These are phyloP conservation scores for Morinoia aosen DNA, from an alignment of 2,888 invertebrate genomes.

Conservation along the genomic window DNA sequence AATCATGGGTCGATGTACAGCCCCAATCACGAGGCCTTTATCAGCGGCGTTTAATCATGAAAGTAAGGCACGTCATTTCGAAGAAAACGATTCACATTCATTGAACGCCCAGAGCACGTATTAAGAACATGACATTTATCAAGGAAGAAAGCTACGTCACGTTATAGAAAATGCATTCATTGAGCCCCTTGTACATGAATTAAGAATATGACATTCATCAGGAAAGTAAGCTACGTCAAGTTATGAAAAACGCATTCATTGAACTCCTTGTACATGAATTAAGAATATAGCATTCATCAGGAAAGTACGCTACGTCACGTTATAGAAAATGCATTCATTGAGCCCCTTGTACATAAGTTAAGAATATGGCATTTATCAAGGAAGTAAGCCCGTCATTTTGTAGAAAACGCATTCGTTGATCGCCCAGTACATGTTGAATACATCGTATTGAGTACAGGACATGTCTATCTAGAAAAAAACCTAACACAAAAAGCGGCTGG, in stretches of 20 bases:
- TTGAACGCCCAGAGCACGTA: too few species aligned
- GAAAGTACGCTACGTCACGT: not conserved
- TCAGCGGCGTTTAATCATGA: not conserved
- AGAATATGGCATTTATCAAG: not conserved
- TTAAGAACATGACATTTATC: not conserved
- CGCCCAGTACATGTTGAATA: not conserved
- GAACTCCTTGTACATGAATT: too few species aligned
- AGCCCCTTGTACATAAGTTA: not conserved
- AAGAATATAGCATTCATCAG: not conserved
- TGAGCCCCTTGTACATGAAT: not conserved
- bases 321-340: not conserved
- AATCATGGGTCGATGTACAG: not conserved
- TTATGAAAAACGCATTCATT: too few species aligned
- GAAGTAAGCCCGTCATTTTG: not conserved
- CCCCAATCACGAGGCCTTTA: not conserved
- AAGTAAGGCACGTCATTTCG: not conserved
- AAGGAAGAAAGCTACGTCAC: not conserved
- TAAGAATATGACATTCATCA: not conserved
- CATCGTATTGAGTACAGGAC: not conserved
- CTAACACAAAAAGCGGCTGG: not conserved
- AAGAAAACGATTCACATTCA: too few species aligned
- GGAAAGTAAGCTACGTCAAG: too few species aligned
- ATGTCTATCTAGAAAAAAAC: not conserved
- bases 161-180: not conserved
- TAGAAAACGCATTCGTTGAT: not conserved